Conservation (phyloP, 2,113 vertebrate genomes). For the Phyllopteryx taeniolatus region DNA sequence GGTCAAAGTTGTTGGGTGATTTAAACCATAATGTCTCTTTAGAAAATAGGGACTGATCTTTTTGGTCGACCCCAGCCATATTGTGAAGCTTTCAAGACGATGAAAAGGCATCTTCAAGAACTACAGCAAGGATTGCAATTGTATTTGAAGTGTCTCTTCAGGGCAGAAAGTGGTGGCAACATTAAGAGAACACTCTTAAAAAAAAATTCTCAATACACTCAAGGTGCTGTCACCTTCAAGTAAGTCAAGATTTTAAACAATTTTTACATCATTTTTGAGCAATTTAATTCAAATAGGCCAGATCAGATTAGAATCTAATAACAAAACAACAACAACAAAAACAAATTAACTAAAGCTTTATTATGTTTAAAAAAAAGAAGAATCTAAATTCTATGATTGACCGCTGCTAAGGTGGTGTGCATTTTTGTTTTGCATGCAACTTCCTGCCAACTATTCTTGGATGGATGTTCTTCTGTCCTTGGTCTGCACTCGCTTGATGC, state of each 20-base stretch:
- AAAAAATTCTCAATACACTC: not conserved
- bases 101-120: not conserved
- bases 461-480: not conserved
- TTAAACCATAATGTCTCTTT: not conserved
- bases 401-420: not conserved
- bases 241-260: not conserved
- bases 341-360: not conserved
- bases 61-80: not conserved
- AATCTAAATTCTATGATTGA: no score
- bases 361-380: not conserved
- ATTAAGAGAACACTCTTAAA: not conserved
- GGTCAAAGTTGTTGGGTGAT: conserved; percentile 4
- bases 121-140: not conserved
- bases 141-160: not conserved
- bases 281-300: no score
- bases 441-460: not conserved
- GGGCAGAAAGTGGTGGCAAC: not conserved
- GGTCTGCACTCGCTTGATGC: not conserved
- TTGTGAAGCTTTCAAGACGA: not conserved
- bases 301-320: no score
- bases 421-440: not conserved
- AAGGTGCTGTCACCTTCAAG: not conserved
- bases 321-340: not conserved
- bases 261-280: not conserved
- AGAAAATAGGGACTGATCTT: not conserved